phyloP scores from a whole-genome alignment of 2,888 invertebrate genomes.

The Boloria selene region DNA sequence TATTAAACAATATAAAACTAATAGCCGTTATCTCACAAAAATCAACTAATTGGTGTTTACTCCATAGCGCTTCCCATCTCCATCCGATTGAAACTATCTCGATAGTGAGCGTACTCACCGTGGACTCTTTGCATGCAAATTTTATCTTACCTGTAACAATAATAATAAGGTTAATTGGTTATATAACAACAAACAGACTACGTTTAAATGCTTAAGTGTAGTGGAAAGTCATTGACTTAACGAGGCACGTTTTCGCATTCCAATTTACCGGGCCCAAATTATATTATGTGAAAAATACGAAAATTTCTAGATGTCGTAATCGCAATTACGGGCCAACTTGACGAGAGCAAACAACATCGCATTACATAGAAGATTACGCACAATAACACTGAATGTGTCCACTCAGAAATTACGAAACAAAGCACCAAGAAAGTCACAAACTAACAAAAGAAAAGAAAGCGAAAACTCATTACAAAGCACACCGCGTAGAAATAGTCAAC shows the following conservation, averaged over 20 bases:
- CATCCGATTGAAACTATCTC: constrained; percentile 45
- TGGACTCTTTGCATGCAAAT: constrained; percentile 42
- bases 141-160: constrained; percentile 72
- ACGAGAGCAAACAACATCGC: constrained; percentile 60
- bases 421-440: constrained; percentile 67
- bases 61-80: constrained; percentile 51
- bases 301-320: constrained; percentile 64
- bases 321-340: constrained; percentile 61
- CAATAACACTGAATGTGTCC: constrained; percentile 57
- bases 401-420: constrained; percentile 73
- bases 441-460: constrained; percentile 69
- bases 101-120: constrained; percentile 53
- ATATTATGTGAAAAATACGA: constrained; percentile 54
- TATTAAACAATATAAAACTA: constrained; percentile 80
- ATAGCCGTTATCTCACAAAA: constrained; percentile 74
- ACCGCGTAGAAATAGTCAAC: constrained; percentile 50
- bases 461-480: constrained; percentile 54
- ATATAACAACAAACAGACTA: constrained; percentile 22
- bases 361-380: constrained; percentile 70
- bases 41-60: constrained; percentile 79
- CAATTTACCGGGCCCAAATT: constrained; percentile 28
- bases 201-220: constrained; percentile 22
- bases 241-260: constrained; percentile 30
- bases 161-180: constrained; percentile 45
- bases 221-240: constrained; percentile 30